Base-by-base conservation (phyloP, 2,113 vertebrate genomes). In the Nanger granti region DNA sequence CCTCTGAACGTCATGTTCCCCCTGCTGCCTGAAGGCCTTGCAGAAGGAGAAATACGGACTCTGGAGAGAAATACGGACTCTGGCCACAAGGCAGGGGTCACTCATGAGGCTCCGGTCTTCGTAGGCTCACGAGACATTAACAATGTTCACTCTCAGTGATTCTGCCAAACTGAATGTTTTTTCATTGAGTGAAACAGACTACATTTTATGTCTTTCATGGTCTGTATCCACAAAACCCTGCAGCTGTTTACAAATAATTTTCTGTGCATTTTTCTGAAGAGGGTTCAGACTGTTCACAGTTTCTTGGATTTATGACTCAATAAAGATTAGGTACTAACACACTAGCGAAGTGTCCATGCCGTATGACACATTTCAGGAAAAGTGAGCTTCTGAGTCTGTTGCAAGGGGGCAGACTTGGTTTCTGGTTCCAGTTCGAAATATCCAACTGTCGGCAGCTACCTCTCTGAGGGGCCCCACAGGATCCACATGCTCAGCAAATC, bases 251-350 rank as follows among this genome's bases (percentile, higher is more conserved):
- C 5, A 18, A 55, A 66, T 47, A 28, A 26, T 84, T 79, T 80
- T 80, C 24, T 34, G 76, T 59, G 47, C 60, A 31, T 91, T 93
- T 96, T 94, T 86, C 89, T 69, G 64, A 82, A 76, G 54, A 64
- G 62, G 47, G 20, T 62, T 85, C 26, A 89, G 24, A 7, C 18
- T 52, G 31, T 85, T 91, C 82, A 44, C 3, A 62, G 60, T 64
- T 84, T 87, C 79, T 87, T 73, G 44, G 66, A 47, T 89, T 94
- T 76, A 44, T 59, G 24, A 89, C 31, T 18, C 57, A 37, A 5
- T 13, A 37, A 60, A 87, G 47, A 41, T 18, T 49, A 86, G 92
- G 64, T 54, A 17, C 89, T 22, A 66, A 60, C 34, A 22, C 34
- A 37, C 64, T 2, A 20, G 55, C 28, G 17, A 11, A 44, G 7